These are phyloP conservation scores for Ammodytes dubius DNA, from an alignment of 2,113 vertebrate species.

Conservation along the genomic window DNA sequence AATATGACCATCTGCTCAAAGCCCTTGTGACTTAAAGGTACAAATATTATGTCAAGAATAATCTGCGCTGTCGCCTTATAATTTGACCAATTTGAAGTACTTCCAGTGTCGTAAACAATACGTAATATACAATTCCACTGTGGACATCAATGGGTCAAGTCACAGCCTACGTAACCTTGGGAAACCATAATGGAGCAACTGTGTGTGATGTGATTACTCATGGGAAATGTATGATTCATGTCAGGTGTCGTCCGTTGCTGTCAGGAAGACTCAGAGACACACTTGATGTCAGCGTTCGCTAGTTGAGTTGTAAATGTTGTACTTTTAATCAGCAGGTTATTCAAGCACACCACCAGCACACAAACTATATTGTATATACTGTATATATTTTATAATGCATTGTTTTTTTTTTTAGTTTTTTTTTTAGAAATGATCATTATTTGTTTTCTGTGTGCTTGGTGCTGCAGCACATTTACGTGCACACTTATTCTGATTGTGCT, in stretches of 20 bases:
- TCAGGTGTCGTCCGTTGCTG: constrained; percentile 27
- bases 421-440: too few species aligned
- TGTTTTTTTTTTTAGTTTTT: too few species aligned
- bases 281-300: neutral
- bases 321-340: constrained; percentile 3
- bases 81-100: too few species aligned
- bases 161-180: constrained; percentile 1
- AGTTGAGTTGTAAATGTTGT: constrained; percentile 9
- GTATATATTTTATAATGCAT: too few species aligned
- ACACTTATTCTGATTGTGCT: neutral
- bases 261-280: constrained; percentile 38
- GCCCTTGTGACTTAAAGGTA: too few species aligned
- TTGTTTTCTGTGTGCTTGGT: neutral
- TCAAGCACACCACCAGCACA: neutral
- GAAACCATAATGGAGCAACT: neutral
- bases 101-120: too few species aligned
- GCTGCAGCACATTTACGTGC: neutral
- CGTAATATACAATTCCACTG: too few species aligned
- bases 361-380: too few species aligned
- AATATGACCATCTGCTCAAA: too few species aligned
- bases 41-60: too few species aligned
- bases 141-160: neutral
- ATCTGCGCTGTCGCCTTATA: too few species aligned
- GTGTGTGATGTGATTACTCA: constrained; percentile 14
- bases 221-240: constrained; percentile 1